Conservation (phyloP, 2,888 invertebrate genomes). For the Netelia fuscicornis region DNA sequence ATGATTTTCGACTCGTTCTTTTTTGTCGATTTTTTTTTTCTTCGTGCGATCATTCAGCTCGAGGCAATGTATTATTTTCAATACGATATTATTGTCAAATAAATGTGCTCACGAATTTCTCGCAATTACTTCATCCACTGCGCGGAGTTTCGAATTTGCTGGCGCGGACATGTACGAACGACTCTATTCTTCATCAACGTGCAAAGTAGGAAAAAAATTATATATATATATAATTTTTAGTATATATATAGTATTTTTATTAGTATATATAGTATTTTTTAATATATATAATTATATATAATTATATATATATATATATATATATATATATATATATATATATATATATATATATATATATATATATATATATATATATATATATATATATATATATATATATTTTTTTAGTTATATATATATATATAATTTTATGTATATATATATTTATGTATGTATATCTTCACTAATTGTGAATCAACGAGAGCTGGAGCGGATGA, state of each 20-base stretch:
- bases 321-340: too few species aligned
- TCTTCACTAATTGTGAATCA: slow-evolving; percentile 66
- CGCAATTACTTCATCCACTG: slow-evolving; percentile 4
- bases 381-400: slow-evolving; percentile 2
- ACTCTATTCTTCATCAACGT: slow-evolving; percentile 31
- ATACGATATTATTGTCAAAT: neutral
- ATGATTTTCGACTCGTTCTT: slow-evolving; percentile 19
- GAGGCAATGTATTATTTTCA: slow-evolving; percentile 14
- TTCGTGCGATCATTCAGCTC: neutral
- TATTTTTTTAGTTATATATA: too few species aligned
- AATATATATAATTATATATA: too few species aligned
- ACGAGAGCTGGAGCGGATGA: slow-evolving; percentile 54
- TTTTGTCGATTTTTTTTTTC: slow-evolving; percentile 3
- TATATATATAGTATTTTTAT: too few species aligned
- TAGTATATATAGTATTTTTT: too few species aligned
- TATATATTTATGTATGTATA: slow-evolving; percentile 8
- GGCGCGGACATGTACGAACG: slow-evolving; percentile 27
- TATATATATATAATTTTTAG: neutral
- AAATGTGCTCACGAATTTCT: neutral
- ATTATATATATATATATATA: too few species aligned
- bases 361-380: neutral
- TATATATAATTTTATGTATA: too few species aligned
- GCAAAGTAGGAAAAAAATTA: slow-evolving; percentile 13
- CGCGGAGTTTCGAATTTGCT: neutral
- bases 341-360: slow-evolving; percentile 16